A percentile compares a stretch with the other conserved stretches of the same genome.
These are phyloP conservation scores for Varecia variegata DNA, from an alignment of 2,797 vertebrate genomes.

Conservation along the genomic window DNA sequence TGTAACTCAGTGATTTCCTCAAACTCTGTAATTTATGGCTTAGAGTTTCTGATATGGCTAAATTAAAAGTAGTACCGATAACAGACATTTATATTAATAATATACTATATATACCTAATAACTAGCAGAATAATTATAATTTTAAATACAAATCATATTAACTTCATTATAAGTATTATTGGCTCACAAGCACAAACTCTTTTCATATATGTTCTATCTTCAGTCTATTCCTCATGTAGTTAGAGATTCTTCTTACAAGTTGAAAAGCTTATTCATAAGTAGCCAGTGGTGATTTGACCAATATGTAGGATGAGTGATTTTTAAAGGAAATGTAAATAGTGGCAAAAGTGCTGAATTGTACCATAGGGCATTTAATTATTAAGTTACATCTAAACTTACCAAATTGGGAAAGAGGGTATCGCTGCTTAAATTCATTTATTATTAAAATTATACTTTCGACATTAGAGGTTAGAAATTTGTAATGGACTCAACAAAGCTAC, in stretches of 20 bases:
- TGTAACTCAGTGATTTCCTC: neutral
- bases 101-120: neutral
- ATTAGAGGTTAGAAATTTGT: neutral
- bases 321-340: neutral
- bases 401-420: neutral
- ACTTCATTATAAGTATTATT: slow-evolving; percentile 17
- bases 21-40: neutral
- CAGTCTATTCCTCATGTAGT: neutral
- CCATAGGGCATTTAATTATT: neutral
- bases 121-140: neutral
- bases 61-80: neutral
- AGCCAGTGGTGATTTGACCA: neutral
- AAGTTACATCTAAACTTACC: neutral
- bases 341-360: neutral
- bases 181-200: neutral
- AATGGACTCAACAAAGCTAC: neutral
- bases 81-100: neutral
- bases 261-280: neutral
- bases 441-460: slow-evolving; percentile 1
- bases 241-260: neutral
- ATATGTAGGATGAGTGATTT: neutral
- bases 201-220: neutral
- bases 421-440: neutral
- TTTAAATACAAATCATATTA: slow-evolving; percentile 21
- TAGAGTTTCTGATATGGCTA: neutral